A percentile compares a stretch with the other conserved stretches of the same genome.
phyloP scores from a whole-genome alignment of 92 coral and sea anemone genomes.

The Porites rus region DNA sequence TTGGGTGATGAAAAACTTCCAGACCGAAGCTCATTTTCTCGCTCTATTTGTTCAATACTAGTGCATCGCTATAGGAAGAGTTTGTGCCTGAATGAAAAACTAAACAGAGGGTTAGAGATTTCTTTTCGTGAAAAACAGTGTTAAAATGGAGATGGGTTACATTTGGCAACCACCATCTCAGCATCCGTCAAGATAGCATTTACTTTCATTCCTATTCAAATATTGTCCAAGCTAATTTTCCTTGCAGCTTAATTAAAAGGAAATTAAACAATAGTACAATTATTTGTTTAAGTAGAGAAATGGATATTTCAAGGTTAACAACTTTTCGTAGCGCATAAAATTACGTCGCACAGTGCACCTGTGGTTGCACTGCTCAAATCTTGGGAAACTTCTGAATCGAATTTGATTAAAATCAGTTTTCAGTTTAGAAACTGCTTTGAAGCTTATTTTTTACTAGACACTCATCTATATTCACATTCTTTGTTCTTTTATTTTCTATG shows the following conservation, averaged over 20 bases:
- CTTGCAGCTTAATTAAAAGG: conserved; percentile 24
- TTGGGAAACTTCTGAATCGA: too few relatives aligned
- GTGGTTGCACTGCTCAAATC: background rate
- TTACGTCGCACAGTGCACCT: background rate
- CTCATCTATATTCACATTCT: conserved; percentile 22
- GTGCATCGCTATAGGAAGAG: background rate
- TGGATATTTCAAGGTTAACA: conserved; percentile 24
- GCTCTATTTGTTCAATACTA: conserved; percentile 2
- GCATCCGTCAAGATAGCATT: background rate
- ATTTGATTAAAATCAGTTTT: background rate
- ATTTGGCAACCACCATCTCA: background rate
- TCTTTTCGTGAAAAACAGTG: background rate
- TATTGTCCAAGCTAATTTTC: conserved; percentile 26
- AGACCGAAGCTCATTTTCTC: background rate
- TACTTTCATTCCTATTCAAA: conserved; percentile 19
- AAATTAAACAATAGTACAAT: conserved; percentile 45
- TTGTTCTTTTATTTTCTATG: conserved; percentile 14
- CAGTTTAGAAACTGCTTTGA: background rate
- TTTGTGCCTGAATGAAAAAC: background rate
- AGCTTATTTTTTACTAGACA: background rate
- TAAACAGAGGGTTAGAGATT: background rate
- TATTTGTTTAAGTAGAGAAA: conserved; percentile 22
- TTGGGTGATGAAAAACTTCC: background rate
- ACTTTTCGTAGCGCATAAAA: background rate
- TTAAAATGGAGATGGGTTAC: background rate